A percentile compares a stretch with the other conserved stretches of the same genome.
phyloP scores from a whole-genome alignment of 1,140 invertebrate species.

The Papilio polyxenes region DNA sequence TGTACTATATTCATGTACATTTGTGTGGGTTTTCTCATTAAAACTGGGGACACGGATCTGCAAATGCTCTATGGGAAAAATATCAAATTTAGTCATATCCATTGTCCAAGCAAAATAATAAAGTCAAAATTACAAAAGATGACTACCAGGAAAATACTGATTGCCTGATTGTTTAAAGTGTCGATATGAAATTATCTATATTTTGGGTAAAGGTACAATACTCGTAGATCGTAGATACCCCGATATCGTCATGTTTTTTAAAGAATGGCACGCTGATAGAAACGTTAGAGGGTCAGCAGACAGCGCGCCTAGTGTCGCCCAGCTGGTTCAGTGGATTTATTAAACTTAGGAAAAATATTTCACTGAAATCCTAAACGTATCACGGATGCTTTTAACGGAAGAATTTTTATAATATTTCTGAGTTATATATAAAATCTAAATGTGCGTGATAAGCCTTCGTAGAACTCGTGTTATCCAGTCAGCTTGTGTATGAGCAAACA shows the following conservation, averaged over 20 bases:
- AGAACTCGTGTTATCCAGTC: background rate
- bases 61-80: background rate
- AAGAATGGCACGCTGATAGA: background rate
- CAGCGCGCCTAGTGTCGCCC: background rate
- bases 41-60: background rate
- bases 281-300: background rate
- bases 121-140: background rate
- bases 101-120: background rate
- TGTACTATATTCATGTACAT: background rate
- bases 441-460: background rate
- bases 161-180: background rate
- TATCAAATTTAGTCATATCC: no score
- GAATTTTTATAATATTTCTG: background rate
- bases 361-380: background rate
- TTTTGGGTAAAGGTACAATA: background rate
- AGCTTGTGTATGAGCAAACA: background rate
- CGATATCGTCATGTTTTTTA: background rate
- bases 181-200: background rate
- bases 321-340: background rate
- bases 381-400: background rate
- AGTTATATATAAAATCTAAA: background rate
- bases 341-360: background rate
- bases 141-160: background rate
- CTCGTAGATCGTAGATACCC: background rate
- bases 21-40: background rate